Evolutionary conservation across 2,113 vertebrate species (phyloP).

Genomic region (Tor tambroides): DNA sequence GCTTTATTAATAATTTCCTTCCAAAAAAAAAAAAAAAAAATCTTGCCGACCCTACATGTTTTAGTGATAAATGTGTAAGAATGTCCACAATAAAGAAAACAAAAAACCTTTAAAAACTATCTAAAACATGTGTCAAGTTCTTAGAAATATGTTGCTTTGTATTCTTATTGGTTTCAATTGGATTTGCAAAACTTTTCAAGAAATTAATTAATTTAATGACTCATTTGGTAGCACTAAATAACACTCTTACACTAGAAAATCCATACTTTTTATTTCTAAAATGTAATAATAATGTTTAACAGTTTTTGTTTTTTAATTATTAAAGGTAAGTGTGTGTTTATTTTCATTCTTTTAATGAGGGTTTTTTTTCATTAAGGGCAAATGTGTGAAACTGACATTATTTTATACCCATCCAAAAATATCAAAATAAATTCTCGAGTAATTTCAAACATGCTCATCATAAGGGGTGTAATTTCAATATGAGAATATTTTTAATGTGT

Average conservation of each 20-base stretch:
- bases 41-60: not conserved
- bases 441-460: not conserved
- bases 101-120: not conserved
- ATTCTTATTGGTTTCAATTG: not conserved
- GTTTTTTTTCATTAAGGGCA: not conserved
- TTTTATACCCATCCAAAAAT: not conserved
- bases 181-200: not conserved
- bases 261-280: not conserved
- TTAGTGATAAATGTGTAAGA: not conserved
- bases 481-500: not conserved
- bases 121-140: not conserved
- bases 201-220: not conserved
- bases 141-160: not conserved
- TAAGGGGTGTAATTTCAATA: not conserved
- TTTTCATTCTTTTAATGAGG: not conserved
- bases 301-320: not conserved
- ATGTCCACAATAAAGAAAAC: not conserved
- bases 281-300: not conserved
- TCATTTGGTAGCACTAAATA: not conserved
- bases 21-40: not conserved
- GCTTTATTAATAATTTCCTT: not conserved
- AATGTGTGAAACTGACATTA: not conserved
- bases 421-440: not conserved
- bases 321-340: not conserved
- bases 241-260: not conserved